phyloP scores from a whole-genome alignment of 2,888 invertebrate genomes.

The Pyrocoelia pectoralis region DNA sequence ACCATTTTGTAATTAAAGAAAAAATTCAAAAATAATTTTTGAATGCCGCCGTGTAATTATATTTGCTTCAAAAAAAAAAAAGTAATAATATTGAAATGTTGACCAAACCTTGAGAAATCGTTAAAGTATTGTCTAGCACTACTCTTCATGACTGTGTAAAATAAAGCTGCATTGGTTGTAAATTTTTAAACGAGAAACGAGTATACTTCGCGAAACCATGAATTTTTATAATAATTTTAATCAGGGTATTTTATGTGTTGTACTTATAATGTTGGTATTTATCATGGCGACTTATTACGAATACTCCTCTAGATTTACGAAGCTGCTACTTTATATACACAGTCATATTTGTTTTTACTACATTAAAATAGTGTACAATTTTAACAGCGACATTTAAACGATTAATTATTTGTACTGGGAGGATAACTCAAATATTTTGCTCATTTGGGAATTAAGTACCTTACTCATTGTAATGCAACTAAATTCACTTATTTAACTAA shows the following conservation, averaged over 20 bases:
- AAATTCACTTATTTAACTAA: too few species aligned
- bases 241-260: constrained; percentile 54
- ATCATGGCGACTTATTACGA: constrained; percentile 29
- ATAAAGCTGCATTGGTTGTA: constrained; percentile 33
- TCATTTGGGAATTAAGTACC: not conserved
- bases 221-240: constrained; percentile 56
- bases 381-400: constrained; percentile 11
- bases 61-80: constrained; percentile 6
- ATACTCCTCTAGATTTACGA: constrained; percentile 40
- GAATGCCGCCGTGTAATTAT: constrained; percentile 7
- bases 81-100: constrained; percentile 9
- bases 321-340: constrained; percentile 41
- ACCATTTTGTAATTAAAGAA: constrained; percentile 9
- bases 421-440: constrained; percentile 7
- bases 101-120: constrained; percentile 14
- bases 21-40: constrained; percentile 12
- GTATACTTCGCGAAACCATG: constrained; percentile 42
- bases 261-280: constrained; percentile 27
- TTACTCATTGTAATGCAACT: too few species aligned
- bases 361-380: constrained; percentile 15
- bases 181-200: constrained; percentile 26
- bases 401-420: constrained; percentile 8
- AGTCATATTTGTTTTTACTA: constrained; percentile 33
- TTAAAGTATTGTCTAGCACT: constrained; percentile 34
- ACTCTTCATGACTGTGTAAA: constrained; percentile 33